Base-by-base conservation (phyloP, 2,113 vertebrate genomes). In the Diadophis punctatus region DNA sequence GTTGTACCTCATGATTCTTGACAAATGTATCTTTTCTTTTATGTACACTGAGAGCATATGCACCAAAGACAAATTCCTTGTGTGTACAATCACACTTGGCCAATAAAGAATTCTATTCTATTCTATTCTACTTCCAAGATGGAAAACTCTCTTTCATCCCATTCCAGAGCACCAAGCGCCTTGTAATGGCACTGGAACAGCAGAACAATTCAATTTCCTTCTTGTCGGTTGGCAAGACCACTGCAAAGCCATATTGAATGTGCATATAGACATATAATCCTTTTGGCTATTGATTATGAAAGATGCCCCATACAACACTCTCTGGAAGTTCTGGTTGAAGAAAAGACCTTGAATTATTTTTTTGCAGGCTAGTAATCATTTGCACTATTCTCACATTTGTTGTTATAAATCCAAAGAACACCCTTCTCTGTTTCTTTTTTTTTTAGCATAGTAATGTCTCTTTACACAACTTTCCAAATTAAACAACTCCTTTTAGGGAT, bases 401-500 rank as follows among this genome's bases (percentile, higher is more conserved):
- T 18, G 3, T 39, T 39, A 34, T 39, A 39, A 39, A 39, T 39
- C 68, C 2, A 20, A 80, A 39, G 6, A 39, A 34, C 5, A 39
- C n/a, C n/a, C 16, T 34, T 39, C 68, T 34, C 68, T 74, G 6
- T 34, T 74, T 34, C n/a, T 74, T 74, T 74, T 2, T 53, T 4
- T 63, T 63, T 74, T 39, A 74, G n/a, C n/a, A 74, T 30, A 51
- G 16, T 68, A 68, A 48, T 90, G 63, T 49, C 39, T 49, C 25
- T 90, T 90, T 43, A 20, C 10, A 22, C 27, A 27, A 30, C 22
- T 90, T 68, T 90, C n/a, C 91, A 93, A 91, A 2, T 89, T 0
- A 0, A 86, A 95, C 94, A 49, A 55, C n/a, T 93, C 84, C 48
- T 87, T 94, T 92, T 46, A 92, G 43, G 90, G 93, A 43, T 3